Evolutionary conservation across 64 coral and sea anemone genomes (phyloP).

Genomic region (Hydrozoanthus tunicans): DNA sequence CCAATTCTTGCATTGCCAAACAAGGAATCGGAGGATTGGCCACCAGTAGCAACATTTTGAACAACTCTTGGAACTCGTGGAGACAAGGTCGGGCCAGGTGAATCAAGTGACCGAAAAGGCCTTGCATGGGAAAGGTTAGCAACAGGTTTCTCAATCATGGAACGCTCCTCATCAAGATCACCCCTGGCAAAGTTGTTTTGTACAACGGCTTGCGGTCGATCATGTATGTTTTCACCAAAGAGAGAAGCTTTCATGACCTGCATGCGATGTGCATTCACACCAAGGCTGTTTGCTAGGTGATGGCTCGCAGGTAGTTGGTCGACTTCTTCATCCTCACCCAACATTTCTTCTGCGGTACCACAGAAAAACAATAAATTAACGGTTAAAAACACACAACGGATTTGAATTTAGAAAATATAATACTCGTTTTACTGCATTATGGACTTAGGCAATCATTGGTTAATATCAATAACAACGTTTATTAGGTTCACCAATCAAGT

Average conservation of each 20-base stretch:
- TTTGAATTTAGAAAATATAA: not conserved
- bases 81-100: slow-evolving; percentile 53
- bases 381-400: not conserved
- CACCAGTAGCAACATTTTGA: slow-evolving; percentile 6
- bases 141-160: slow-evolving; percentile 46
- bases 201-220: not conserved
- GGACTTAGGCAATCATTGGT: too few relatives aligned
- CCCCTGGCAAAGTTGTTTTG: not conserved
- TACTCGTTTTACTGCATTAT: too few relatives aligned
- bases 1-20: slow-evolving; percentile 90
- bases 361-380: not conserved
- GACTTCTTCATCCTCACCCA: slow-evolving; percentile 63
- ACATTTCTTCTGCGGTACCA: slow-evolving; percentile 34
- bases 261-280: slow-evolving; percentile 95
- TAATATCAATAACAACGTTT: too few relatives aligned
- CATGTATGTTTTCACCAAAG: slow-evolving; percentile 80
- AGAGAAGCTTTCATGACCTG: slow-evolving; percentile 99
- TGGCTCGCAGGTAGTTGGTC: slow-evolving; percentile 87
- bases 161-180: slow-evolving; percentile 2
- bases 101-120: slow-evolving; percentile 34
- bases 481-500: too few relatives aligned
- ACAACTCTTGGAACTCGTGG: slow-evolving; percentile 62
- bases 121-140: slow-evolving; percentile 21
- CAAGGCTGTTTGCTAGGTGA: slow-evolving; percentile 77
- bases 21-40: slow-evolving; percentile 48